Conservation (phyloP, 2,888 invertebrate species). For the Atrina japonica region DNA sequence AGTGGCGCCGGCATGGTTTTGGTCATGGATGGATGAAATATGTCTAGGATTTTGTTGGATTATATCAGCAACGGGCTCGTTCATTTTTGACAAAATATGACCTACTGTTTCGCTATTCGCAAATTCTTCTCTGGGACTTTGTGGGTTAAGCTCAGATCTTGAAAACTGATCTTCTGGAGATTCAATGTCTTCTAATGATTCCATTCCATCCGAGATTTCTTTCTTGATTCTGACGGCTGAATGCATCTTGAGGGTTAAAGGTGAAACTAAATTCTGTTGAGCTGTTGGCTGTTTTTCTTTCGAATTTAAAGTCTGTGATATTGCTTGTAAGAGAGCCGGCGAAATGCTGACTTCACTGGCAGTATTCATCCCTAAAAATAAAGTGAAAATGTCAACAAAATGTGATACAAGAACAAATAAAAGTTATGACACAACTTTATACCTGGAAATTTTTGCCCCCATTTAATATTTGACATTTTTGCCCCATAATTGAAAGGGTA, state of each 20-base stretch:
- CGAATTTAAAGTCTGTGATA: constrained; percentile 73
- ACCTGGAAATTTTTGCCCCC: too few species aligned
- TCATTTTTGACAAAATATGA: constrained; percentile 63
- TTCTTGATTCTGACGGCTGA: constrained; percentile 41
- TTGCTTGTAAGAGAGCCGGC: constrained; percentile 78
- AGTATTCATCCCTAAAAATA: constrained; percentile 67
- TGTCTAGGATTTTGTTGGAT: neutral
- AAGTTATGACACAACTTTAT: too few species aligned
- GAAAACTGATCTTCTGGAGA: constrained; percentile 2
- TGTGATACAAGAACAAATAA: neutral
- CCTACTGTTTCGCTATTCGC: constrained; percentile 34
- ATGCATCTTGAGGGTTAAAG: constrained; percentile 22
- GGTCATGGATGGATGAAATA: constrained; percentile 27
- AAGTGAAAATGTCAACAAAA: constrained; percentile 8
- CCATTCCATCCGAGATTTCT: constrained; percentile 40
- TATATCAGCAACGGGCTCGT: constrained; percentile 57
- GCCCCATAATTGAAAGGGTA: too few species aligned
- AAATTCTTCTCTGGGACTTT: neutral
- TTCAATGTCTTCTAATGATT: constrained; percentile 1
- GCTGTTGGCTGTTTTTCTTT: constrained; percentile 29
- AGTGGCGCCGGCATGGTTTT: neutral
- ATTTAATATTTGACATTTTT: too few species aligned
- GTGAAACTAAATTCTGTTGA: constrained; percentile 1
- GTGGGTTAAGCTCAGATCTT: neutral
- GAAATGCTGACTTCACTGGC: constrained; percentile 76